Evolutionary conservation across 2,797 vertebrate species (phyloP).

Genomic region (Silurus aristotelis): DNA sequence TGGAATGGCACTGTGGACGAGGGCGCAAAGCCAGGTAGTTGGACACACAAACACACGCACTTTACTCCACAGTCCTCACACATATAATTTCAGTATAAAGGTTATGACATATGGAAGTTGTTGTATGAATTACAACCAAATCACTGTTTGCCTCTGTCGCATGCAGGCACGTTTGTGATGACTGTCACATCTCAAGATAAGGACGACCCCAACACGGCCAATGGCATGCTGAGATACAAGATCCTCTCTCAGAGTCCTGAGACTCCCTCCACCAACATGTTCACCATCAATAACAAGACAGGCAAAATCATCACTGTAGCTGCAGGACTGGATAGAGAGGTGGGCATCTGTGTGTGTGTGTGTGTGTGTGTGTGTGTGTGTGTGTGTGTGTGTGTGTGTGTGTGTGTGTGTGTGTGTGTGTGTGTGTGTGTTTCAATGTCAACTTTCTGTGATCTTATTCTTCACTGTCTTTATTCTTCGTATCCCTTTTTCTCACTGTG

Average conservation of each 20-base stretch:
- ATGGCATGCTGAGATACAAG: constrained; percentile 96
- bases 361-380: constrained; percentile 33
- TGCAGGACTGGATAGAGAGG: constrained; percentile 95
- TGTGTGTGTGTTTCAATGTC: neutral
- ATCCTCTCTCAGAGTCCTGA: constrained; percentile 93
- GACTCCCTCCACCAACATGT: constrained; percentile 94
- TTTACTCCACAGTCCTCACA: neutral
- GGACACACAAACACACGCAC: constrained; percentile 15
- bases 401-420: constrained; percentile 4
- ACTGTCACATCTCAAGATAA: constrained; percentile 93
- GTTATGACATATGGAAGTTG: neutral
- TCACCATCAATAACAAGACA: constrained; percentile 98
- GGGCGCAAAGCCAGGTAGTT: constrained; percentile 91
- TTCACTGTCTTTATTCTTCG: neutral
- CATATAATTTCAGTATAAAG: constrained; percentile 9
- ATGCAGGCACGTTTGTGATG: constrained; percentile 93
- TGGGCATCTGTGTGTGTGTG: constrained; percentile 58
- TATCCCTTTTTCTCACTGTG: neutral
- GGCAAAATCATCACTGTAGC: constrained; percentile 97
- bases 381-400: constrained; percentile 1
- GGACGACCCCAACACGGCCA: constrained; percentile 90
- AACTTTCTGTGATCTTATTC: neutral
- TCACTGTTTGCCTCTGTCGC: constrained; percentile 40
- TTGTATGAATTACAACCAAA: neutral
- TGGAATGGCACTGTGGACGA: constrained; percentile 97